Conservation (phyloP, 2,888 invertebrate genomes). For the Argyra leucocephala region DNA sequence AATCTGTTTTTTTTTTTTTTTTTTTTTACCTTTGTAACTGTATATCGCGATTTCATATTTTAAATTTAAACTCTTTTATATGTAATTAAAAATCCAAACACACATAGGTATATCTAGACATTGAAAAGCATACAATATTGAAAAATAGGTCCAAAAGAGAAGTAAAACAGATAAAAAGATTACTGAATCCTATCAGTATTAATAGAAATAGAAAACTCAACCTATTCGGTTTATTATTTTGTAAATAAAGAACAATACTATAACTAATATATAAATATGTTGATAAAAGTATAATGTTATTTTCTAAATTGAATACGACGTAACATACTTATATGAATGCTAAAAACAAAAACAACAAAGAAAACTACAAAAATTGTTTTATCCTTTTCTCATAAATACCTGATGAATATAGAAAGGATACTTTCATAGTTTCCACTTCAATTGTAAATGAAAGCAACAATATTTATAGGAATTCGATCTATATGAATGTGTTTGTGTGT, state of each 20-base stretch:
- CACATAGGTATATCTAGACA: too few species aligned
- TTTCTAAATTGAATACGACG: neutral
- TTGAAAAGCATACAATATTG: too few species aligned
- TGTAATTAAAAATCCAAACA: too few species aligned
- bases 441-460: neutral
- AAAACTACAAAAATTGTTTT: neutral
- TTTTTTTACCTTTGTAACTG: too few species aligned
- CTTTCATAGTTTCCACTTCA: neutral
- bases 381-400: slow-evolving; percentile 6
- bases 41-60: too few species aligned
- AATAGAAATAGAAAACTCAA: neutral
- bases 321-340: neutral
- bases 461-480: too few species aligned
- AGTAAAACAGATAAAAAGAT: neutral
- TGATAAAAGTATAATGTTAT: neutral
- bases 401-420: slow-evolving; percentile 1
- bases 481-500: too few species aligned
- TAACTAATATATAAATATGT: neutral
- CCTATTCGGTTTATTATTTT: neutral
- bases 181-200: neutral
- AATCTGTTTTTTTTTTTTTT: too few species aligned
- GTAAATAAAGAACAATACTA: neutral
- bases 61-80: too few species aligned
- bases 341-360: neutral
- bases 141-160: neutral